Conservation (phyloP, 2,888 invertebrate species). For the Congeria kusceri region DNA sequence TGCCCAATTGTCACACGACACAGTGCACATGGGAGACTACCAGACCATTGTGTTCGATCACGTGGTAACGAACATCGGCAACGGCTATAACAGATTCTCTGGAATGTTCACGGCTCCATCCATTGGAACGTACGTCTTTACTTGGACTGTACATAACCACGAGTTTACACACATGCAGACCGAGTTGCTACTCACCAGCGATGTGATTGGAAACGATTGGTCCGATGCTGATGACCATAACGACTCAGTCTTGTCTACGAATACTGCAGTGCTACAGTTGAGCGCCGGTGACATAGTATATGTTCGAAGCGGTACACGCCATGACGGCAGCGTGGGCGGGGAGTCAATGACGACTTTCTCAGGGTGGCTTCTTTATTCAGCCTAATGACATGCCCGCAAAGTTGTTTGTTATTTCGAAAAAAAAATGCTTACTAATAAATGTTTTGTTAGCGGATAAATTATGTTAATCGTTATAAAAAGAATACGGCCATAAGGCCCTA, state of each 20-base stretch:
- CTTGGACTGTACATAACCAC: constrained; percentile 44
- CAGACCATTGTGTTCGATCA: constrained; percentile 46
- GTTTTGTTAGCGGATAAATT: too few relatives aligned
- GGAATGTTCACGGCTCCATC: constrained; percentile 52
- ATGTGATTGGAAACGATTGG: constrained; percentile 23
- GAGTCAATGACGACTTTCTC: constrained; percentile 39
- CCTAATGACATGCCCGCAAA: too few relatives aligned
- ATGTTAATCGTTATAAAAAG: too few relatives aligned
- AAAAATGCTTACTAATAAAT: too few relatives aligned
- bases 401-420: too few relatives aligned
- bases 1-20: constrained; percentile 34
- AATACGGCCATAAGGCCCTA: too few relatives aligned
- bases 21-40: constrained; percentile 27
- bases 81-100: constrained; percentile 43
- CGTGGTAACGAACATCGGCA: constrained; percentile 55
- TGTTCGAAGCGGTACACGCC: constrained; percentile 23
- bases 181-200: constrained; percentile 43
- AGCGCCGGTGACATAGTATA: constrained; percentile 36
- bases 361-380: constrained; percentile 28
- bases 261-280: constrained; percentile 38
- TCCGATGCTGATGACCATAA: constrained; percentile 45
- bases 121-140: constrained; percentile 48
- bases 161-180: constrained; percentile 41
- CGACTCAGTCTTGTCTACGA: constrained; percentile 40
- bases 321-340: not conserved